These are phyloP conservation scores for Neria commutata DNA, from an alignment of 2,888 invertebrate genomes.

Conservation along the genomic window DNA sequence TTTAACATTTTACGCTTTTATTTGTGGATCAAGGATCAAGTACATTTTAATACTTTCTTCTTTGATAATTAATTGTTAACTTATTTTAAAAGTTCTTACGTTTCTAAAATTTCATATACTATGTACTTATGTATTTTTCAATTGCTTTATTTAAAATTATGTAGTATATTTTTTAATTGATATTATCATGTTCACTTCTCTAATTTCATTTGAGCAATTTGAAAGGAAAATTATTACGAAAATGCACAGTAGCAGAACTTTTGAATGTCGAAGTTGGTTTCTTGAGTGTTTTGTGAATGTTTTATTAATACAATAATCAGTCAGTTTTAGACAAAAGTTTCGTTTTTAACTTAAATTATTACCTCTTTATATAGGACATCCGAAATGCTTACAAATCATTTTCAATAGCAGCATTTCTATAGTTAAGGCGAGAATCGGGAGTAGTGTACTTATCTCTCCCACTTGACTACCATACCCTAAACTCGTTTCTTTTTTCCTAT, in stretches of 20 bases:
- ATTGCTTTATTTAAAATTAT: no score
- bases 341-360: not conserved
- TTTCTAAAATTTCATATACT: not conserved
- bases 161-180: no score
- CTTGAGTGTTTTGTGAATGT: not conserved
- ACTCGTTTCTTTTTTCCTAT: no score
- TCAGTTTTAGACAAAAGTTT: not conserved
- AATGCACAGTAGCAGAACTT: not conserved
- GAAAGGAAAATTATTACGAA: not conserved
- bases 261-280: not conserved
- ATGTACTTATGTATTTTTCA: not conserved
- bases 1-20: no score
- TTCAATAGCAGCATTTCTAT: not conserved
- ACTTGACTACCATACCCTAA: no score
- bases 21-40: no score
- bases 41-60: constrained; percentile 1
- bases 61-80: not conserved
- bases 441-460: no score
- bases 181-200: not conserved
- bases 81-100: not conserved
- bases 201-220: not conserved
- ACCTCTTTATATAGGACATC: not conserved
- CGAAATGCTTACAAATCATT: not conserved
- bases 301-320: not conserved
- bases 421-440: no score